Base-by-base conservation (phyloP, 1,140 invertebrate species). In the Papilio helenus region DNA sequence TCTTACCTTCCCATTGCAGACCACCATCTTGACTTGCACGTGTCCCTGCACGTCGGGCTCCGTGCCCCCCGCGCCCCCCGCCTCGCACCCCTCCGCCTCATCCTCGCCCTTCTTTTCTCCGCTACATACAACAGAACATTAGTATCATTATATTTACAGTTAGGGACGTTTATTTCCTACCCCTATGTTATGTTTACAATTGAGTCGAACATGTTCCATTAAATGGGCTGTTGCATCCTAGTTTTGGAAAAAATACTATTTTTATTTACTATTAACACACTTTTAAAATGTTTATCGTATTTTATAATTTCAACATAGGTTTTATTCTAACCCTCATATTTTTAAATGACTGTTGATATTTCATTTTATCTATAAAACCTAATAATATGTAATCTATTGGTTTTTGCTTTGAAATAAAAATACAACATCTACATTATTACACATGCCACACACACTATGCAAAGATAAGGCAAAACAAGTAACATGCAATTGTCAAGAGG, bases 21-120 rank as follows among this genome's bases (percentile, higher is more conserved):
- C 96, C 61, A 97, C 97, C 84, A 97, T 96, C 95, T 98, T 98
- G 84, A 97, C 96, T 84, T 97, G 96, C 78, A 98, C 95, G 80
- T 95, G 96, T 61, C 98, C 97, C 92, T 98, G 86, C 42, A 94
- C 91, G 73, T 93, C 94, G 44, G 89, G 92, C 76, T 93, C 92
- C 1, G 81, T 46, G 0, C 9, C 20, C 20, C 84, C 80, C 72
- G 88, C 90, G 29, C 79, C 85, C 9, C 82, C 87, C 78, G 78
- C 85, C 12, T 81, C 87, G 74, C 78, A 89, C 46, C 89, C 91
- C n/a, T 89, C 87, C 79, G 90, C 87, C 77, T 94, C 91, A 80
- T 88, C 82, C 87, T 95, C 93, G 46, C 91, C 89, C 80, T 95
- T 95, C 86, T 95, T 95, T 87, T 95, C 95, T 68, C 94, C 79